A percentile compares a stretch with the other conserved stretches of the same genome.
phyloP scores from a whole-genome alignment of 1,140 invertebrate species.

The Potamilus streckersoni region DNA sequence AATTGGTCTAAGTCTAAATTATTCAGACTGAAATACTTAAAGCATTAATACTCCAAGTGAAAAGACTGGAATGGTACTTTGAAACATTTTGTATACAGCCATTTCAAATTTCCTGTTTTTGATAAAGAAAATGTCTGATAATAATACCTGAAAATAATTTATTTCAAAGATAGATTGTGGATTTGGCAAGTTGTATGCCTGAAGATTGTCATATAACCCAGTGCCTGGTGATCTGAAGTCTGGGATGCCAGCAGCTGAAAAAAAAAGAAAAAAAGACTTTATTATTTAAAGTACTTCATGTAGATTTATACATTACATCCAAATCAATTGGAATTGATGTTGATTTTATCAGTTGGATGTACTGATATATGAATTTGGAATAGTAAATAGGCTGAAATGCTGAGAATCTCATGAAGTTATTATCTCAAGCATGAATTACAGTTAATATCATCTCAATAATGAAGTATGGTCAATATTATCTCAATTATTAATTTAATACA shows the following conservation, averaged over 20 bases:
- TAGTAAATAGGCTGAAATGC: too few species aligned
- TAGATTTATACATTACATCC: too few species aligned
- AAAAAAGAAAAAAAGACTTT: neutral
- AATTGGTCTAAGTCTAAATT: neutral
- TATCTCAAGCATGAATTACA: too few species aligned
- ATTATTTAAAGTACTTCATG: too few species aligned
- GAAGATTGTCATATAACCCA: slow-evolving; percentile 91
- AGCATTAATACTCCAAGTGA: neutral
- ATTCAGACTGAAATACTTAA: neutral
- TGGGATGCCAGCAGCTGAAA: slow-evolving; percentile 91
- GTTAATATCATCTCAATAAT: too few species aligned
- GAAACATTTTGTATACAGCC: neutral
- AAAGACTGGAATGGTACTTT: neutral
- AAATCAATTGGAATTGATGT: too few species aligned
- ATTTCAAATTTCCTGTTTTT: neutral
- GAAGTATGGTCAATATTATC: too few species aligned
- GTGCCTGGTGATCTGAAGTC: slow-evolving; percentile 94
- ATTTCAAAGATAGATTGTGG: slow-evolving; percentile 96
- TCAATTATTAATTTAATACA: too few species aligned
- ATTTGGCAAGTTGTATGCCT: slow-evolving; percentile 90
- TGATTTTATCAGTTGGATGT: too few species aligned
- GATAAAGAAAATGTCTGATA: neutral
- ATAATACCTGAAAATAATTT: slow-evolving; percentile 61
- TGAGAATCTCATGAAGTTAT: too few species aligned
- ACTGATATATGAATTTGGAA: too few species aligned